Evolutionary conservation across 2,888 invertebrate species (phyloP).

Genomic region (Ormyrus rosae): DNA sequence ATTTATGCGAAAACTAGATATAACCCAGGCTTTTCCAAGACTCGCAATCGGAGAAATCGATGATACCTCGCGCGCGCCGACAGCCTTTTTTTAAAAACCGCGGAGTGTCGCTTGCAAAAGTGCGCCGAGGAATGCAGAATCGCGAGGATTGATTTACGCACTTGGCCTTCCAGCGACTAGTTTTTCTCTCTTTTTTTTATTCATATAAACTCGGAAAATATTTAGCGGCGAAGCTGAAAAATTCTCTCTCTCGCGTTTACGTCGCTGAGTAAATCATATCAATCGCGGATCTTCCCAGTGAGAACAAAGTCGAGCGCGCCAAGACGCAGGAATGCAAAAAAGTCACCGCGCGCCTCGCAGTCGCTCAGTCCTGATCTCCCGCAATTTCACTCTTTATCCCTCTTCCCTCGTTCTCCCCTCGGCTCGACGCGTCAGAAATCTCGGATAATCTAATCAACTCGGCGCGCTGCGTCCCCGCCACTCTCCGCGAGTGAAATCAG

Average conservation of each 20-base stretch:
- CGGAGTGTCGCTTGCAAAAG: not conserved
- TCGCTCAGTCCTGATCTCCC: slow-evolving; percentile 41
- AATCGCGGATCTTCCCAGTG: no score
- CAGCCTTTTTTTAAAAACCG: no score
- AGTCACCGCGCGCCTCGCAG: not conserved
- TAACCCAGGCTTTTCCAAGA: not conserved
- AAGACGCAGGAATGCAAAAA: slow-evolving; percentile 19
- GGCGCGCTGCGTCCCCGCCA: not conserved
- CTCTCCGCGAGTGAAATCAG: slow-evolving; percentile 1
- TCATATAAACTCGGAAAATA: no score
- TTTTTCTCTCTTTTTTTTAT: no score
- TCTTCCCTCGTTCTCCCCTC: slow-evolving; percentile 35
- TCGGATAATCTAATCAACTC: slow-evolving; percentile 55
- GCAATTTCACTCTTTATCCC: slow-evolving; percentile 50
- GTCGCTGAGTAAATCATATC: no score
- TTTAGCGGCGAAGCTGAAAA: no score
- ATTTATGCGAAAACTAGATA: slow-evolving; percentile 41
- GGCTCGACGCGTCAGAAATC: slow-evolving; percentile 40
- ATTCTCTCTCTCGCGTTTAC: no score
- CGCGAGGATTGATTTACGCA: not conserved
- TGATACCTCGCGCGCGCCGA: no score
- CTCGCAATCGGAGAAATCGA: no score
- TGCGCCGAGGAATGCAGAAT: not conserved
- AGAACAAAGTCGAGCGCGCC: no score
- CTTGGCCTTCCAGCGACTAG: no score